A percentile compares a stretch with the other conserved stretches of the same genome.
Conservation (phyloP, 1,140 invertebrate genomes). For the Drosophila watanabei region DNA sequence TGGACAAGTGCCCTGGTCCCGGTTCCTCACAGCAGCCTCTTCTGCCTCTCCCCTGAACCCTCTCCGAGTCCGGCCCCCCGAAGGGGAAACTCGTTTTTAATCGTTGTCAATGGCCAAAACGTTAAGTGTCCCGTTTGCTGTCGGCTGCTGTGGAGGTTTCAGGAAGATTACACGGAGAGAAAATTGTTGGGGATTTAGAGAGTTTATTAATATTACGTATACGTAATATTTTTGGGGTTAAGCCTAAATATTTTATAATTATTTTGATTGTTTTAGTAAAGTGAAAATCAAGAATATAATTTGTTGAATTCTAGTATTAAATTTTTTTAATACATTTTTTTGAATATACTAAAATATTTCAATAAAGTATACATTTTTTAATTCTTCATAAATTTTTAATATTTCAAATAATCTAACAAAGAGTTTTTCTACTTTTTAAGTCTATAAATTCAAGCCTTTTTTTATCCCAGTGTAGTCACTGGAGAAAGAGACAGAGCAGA, state of each 20-base stretch:
- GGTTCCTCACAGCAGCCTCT: slow-evolving; percentile 27
- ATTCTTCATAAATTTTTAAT: neutral
- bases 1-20: slow-evolving; percentile 68
- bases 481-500: neutral
- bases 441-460: neutral
- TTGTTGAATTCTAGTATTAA: neutral
- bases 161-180: slow-evolving; percentile 35
- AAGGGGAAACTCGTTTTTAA: slow-evolving; percentile 76
- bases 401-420: neutral
- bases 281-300: neutral
- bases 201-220: neutral
- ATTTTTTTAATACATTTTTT: neutral
- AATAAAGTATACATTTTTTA: neutral
- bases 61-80: neutral
- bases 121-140: slow-evolving; percentile 77
- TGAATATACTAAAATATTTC: too few relatives aligned
- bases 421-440: neutral
- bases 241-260: neutral
- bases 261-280: too few relatives aligned
- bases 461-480: neutral
- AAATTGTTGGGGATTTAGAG: neutral
- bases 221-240: neutral
- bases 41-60: too few relatives aligned
- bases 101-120: slow-evolving; percentile 83
- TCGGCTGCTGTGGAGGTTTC: slow-evolving; percentile 40